Conservation (phyloP, 2,888 invertebrate species). For the Sarcophaga variegata region DNA sequence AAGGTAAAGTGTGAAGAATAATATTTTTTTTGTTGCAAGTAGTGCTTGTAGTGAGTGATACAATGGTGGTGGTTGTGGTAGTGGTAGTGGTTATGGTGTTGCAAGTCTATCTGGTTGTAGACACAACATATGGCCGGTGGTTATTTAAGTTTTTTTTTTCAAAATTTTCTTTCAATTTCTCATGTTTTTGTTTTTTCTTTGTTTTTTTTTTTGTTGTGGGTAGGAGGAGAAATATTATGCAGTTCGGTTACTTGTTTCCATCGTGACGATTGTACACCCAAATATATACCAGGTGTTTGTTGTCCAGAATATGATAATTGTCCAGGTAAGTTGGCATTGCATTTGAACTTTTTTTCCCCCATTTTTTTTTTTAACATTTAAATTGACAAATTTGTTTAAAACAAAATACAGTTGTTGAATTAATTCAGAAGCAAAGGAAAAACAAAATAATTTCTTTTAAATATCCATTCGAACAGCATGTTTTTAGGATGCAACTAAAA, state of each 20-base stretch:
- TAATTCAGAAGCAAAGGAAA: not conserved
- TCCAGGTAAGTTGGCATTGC: slow-evolving; percentile 83
- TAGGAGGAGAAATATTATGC: slow-evolving; percentile 89
- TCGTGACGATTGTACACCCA: slow-evolving; percentile 89
- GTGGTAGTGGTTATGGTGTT: slow-evolving; percentile 1
- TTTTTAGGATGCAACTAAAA: too few relatives aligned
- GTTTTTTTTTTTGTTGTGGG: slow-evolving; percentile 15
- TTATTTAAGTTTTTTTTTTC: slow-evolving; percentile 32
- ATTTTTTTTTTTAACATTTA: slow-evolving; percentile 3
- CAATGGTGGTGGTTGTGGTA: not conserved
- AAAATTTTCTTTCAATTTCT: slow-evolving; percentile 22
- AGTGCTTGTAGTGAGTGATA: not conserved
- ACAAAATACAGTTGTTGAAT: not conserved
- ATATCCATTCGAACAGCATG: too few relatives aligned
- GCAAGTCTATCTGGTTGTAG: slow-evolving; percentile 25
- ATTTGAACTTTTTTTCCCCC: not conserved
- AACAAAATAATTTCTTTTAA: too few relatives aligned
- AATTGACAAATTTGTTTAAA: slow-evolving; percentile 13
- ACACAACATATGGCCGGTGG: slow-evolving; percentile 30
- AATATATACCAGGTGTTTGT: slow-evolving; percentile 88
- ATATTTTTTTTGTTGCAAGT: not conserved
- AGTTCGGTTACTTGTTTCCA: slow-evolving; percentile 89
- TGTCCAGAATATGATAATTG: slow-evolving; percentile 92
- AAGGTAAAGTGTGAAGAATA: slow-evolving; percentile 80
- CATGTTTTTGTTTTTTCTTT: slow-evolving; percentile 13